Conservation (phyloP, 2,113 vertebrate species). For the Hippocampus zosterae region DNA sequence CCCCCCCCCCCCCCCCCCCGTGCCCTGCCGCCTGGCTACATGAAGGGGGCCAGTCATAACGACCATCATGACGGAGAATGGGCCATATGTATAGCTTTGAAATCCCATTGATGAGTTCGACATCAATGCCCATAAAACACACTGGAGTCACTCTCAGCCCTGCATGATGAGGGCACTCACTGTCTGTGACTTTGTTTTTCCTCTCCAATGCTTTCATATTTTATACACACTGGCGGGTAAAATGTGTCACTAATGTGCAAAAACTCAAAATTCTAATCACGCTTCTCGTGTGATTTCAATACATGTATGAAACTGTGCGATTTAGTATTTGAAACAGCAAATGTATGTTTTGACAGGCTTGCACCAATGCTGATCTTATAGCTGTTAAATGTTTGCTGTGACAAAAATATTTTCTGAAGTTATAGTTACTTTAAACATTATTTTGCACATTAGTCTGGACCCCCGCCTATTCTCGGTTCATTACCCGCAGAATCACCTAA, state of each 20-base stretch:
- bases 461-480: too few relatives aligned
- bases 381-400: too few relatives aligned
- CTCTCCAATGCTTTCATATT: neutral
- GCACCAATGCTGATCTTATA: too few relatives aligned
- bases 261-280: neutral
- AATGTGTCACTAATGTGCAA: neutral
- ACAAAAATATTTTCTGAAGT: too few relatives aligned
- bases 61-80: slow-evolving; percentile 31
- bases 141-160: neutral
- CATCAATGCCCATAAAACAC: neutral
- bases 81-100: slow-evolving; percentile 26
- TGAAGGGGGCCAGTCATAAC: slow-evolving; percentile 43
- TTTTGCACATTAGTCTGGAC: too few relatives aligned
- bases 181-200: neutral
- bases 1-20: slow-evolving; percentile 22
- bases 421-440: too few relatives aligned
- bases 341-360: too few relatives aligned
- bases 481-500: too few relatives aligned
- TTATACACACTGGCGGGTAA: neutral
- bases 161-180: neutral
- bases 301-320: too few relatives aligned
- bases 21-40: slow-evolving; percentile 43
- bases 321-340: too few relatives aligned
- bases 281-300: neutral
- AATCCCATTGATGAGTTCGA: slow-evolving; percentile 17